A percentile compares a stretch with the other conserved stretches of the same genome.
Conservation (phyloP, 2,797 vertebrate species). For the Geotrypetes seraphini region DNA sequence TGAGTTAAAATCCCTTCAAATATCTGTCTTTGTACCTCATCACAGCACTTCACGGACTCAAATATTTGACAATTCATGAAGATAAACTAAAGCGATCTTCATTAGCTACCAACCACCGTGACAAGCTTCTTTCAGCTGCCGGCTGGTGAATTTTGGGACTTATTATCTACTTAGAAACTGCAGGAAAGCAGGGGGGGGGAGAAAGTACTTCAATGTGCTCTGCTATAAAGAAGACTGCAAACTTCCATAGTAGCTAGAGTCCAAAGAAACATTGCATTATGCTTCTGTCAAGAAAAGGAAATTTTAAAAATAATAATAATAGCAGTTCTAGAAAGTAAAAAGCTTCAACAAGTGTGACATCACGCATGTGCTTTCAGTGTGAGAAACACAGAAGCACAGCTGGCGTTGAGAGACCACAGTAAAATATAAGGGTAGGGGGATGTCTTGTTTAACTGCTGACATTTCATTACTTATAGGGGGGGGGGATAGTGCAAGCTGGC, state of each 20-base stretch:
- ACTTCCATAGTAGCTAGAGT: constrained; percentile 35
- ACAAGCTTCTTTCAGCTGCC: constrained; percentile 71
- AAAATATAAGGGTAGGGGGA: too few species aligned
- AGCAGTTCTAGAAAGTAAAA: too few species aligned
- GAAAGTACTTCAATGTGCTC: constrained; percentile 59
- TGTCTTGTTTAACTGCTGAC: too few species aligned
- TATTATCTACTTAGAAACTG: constrained; percentile 70
- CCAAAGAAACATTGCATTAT: constrained; percentile 20
- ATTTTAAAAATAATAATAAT: too few species aligned
- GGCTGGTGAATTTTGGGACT: constrained; percentile 66
- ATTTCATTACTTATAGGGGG: too few species aligned
- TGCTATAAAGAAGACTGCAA: constrained; percentile 46
- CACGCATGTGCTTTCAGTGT: too few species aligned
- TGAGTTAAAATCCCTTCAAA: constrained; percentile 99
- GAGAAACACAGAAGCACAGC: too few species aligned
- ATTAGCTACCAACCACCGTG: constrained; percentile 81
- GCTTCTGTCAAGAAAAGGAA: too few species aligned
- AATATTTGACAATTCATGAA: constrained; percentile 99
- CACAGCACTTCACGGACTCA: constrained; percentile 98
- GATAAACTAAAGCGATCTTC: constrained; percentile 92
- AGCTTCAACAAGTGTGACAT: too few species aligned
- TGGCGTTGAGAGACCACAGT: too few species aligned
- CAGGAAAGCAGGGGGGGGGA: constrained; percentile 64
- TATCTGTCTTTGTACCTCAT: constrained; percentile 98
- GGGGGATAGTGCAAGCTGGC: too few species aligned